A percentile compares a stretch with the other conserved stretches of the same genome.
Conservation (phyloP, 2,797 vertebrate species). For the Cottoperca gobio region DNA sequence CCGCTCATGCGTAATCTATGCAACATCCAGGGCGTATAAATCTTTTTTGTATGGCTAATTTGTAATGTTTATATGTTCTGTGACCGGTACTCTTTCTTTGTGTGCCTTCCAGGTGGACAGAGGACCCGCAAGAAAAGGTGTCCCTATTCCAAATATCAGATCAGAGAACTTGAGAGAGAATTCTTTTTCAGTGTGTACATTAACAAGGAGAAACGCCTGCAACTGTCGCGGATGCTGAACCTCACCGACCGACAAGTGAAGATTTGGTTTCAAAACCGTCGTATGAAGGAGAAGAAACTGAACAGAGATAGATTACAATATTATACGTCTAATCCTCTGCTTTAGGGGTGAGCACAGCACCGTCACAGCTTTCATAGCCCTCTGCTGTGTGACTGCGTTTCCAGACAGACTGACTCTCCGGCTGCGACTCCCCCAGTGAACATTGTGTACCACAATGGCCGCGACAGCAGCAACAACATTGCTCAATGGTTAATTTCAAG, state of each 20-base stretch:
- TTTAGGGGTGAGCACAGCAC: slow-evolving; percentile 77
- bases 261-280: slow-evolving; percentile 99
- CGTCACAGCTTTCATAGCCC: slow-evolving; percentile 59
- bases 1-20: slow-evolving; percentile 50
- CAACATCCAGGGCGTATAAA: slow-evolving; percentile 41
- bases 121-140: slow-evolving; percentile 98
- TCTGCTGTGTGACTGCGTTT: slow-evolving; percentile 60
- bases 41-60: slow-evolving; percentile 48
- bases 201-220: slow-evolving; percentile 99
- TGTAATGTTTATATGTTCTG: slow-evolving; percentile 45
- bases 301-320: slow-evolving; percentile 99
- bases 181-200: slow-evolving; percentile 99
- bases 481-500: slow-evolving; percentile 84
- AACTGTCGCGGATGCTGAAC: slow-evolving; percentile 98
- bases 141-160: slow-evolving; percentile 99
- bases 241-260: slow-evolving; percentile 99
- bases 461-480: slow-evolving; percentile 48
- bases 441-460: slow-evolving; percentile 67
- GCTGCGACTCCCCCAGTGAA: slow-evolving; percentile 52
- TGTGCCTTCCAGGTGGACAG: slow-evolving; percentile 90
- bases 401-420: slow-evolving; percentile 60
- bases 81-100: slow-evolving; percentile 57
- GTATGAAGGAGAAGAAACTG: slow-evolving; percentile 99
- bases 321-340: slow-evolving; percentile 96
- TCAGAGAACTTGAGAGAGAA: slow-evolving; percentile 97